Conservation (phyloP, 2,888 invertebrate genomes). For the Eupithecia pulchellata region DNA sequence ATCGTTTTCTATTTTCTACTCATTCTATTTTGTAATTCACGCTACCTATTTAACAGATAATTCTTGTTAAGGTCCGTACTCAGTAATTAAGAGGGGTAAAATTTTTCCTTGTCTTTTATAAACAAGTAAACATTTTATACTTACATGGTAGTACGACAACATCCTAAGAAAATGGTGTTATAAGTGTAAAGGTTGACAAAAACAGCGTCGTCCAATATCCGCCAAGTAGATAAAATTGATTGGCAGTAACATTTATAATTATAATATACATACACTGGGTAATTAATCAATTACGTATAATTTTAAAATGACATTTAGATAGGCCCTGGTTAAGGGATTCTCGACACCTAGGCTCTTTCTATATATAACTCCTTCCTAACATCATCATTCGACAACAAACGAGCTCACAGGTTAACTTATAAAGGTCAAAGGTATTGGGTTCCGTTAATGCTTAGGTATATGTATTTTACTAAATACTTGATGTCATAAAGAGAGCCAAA, state of each 20-base stretch:
- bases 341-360: too few relatives aligned
- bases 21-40: constrained; percentile 18
- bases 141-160: constrained; percentile 4
- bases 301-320: not conserved
- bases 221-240: not conserved
- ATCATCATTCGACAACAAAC: too few relatives aligned
- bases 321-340: too few relatives aligned
- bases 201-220: not conserved
- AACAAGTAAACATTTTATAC: constrained; percentile 19
- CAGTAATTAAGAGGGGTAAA: constrained; percentile 18
- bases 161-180: not conserved
- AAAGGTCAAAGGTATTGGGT: too few relatives aligned
- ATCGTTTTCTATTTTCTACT: not conserved
- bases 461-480: too few relatives aligned
- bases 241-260: not conserved
- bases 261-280: not conserved
- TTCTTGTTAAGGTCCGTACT: constrained; percentile 33
- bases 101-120: not conserved
- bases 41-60: constrained; percentile 37
- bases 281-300: not conserved
- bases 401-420: too few relatives aligned
- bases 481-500: too few relatives aligned
- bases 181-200: not conserved
- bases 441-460: too few relatives aligned
- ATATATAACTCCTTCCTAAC: too few relatives aligned